These are phyloP conservation scores for Cardiocondyla obscurior DNA, from an alignment of 1,140 invertebrate genomes.

Conservation along the genomic window DNA sequence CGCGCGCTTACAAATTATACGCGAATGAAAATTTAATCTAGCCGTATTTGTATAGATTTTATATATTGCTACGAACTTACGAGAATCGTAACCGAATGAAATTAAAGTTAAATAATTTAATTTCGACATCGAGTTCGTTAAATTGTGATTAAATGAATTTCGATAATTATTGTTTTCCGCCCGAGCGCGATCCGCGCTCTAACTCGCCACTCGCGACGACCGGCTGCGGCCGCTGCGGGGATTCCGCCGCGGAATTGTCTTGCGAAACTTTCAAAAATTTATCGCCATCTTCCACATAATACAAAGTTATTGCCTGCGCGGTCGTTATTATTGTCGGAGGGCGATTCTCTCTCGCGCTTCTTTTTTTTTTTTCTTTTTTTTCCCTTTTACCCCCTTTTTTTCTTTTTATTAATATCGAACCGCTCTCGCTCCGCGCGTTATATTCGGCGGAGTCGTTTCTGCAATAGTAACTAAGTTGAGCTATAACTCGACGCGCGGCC, in stretches of 20 bases:
- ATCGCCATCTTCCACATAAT: constrained; percentile 51
- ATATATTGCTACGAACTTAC: constrained; percentile 57
- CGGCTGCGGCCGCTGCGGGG: constrained; percentile 22
- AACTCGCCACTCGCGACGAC: neutral
- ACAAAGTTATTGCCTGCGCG: constrained; percentile 39
- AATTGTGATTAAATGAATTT: constrained; percentile 56
- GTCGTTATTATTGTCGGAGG: constrained; percentile 50
- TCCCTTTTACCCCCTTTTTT: neutral
- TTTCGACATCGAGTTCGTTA: constrained; percentile 57
- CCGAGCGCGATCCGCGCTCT: constrained; percentile 20
- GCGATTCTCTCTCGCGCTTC: constrained; percentile 22
- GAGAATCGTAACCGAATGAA: constrained; percentile 51
- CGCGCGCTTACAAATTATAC: constrained; percentile 52
- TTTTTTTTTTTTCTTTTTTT: neutral
- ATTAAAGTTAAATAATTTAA: constrained; percentile 60
- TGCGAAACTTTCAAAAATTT: constrained; percentile 54
- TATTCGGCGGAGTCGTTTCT: constrained; percentile 51
- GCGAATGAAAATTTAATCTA: constrained; percentile 58
- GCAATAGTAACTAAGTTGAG: constrained; percentile 56
- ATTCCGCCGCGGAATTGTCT: constrained; percentile 53
- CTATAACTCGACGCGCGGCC: constrained; percentile 53
- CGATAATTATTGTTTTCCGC: constrained; percentile 56
- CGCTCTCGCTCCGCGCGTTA: constrained; percentile 42
- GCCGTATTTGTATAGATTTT: constrained; percentile 56
- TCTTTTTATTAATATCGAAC: constrained; percentile 44